Evolutionary conservation across 2,113 vertebrate species (phyloP).

Genomic region (Ciconia stormi): DNA sequence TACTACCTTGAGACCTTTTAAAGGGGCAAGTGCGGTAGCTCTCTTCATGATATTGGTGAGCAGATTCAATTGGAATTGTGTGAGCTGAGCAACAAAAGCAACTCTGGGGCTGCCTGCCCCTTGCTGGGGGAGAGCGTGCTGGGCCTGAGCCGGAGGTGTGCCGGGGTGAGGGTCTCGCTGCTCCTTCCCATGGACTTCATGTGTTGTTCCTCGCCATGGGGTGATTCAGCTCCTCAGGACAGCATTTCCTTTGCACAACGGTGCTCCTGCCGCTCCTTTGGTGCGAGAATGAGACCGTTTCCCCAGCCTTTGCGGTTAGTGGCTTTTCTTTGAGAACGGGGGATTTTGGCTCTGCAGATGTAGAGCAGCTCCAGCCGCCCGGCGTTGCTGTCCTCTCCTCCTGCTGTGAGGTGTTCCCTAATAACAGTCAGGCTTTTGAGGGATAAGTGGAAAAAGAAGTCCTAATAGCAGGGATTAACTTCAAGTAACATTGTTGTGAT

Average conservation of each 20-base stretch:
- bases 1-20: not conserved
- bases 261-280: not conserved
- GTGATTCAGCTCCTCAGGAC: not conserved
- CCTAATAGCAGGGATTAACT: not conserved
- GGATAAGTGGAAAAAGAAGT: not conserved
- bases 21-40: not conserved
- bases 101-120: not conserved
- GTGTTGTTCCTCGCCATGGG: not conserved
- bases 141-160: not conserved
- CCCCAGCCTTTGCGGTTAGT: not conserved
- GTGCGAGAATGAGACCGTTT: not conserved
- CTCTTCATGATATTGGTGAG: rapidly evolving
- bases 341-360: rapidly evolving
- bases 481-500: not conserved
- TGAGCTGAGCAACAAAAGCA: not conserved
- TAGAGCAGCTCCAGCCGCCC: not conserved
- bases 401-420: not conserved
- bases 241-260: rapidly evolving
- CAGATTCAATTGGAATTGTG: not conserved
- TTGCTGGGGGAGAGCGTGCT: not conserved
- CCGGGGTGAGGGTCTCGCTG: not conserved
- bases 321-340: not conserved
- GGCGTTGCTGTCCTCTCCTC: not conserved
- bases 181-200: not conserved
- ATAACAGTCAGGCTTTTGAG: not conserved